Evolutionary conservation across 1,140 invertebrate genomes (phyloP).

Genomic region (Diachasmimorpha longicaudata): DNA sequence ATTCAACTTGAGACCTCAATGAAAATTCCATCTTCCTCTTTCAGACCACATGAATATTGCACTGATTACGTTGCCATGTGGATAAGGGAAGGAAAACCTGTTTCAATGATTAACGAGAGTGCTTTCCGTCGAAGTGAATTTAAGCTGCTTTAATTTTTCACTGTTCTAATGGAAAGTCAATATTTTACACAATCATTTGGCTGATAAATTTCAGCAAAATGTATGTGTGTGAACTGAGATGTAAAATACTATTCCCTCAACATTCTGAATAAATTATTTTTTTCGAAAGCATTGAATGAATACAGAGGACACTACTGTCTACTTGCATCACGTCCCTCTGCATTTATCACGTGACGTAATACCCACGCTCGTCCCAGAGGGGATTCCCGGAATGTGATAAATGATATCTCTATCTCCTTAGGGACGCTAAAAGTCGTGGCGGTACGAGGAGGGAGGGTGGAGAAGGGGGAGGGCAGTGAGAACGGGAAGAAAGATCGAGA

Average conservation of each 20-base stretch:
- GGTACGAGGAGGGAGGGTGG: too few relatives aligned
- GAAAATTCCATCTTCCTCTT: neutral
- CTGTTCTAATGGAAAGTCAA: too few relatives aligned
- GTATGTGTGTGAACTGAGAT: neutral
- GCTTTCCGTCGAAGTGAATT: too few relatives aligned
- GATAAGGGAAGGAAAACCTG: too few relatives aligned
- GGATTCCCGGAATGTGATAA: constrained; percentile 28
- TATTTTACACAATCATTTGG: too few relatives aligned
- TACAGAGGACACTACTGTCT: constrained; percentile 1
- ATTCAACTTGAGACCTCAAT: neutral
- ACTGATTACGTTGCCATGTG: too few relatives aligned
- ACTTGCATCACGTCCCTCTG: neutral
- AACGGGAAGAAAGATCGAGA: constrained; percentile 16
- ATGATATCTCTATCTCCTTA: constrained; percentile 27
- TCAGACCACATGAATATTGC: too few relatives aligned
- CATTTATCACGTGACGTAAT: constrained; percentile 21
- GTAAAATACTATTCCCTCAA: neutral
- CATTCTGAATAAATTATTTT: neutral
- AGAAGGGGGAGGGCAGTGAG: too few relatives aligned
- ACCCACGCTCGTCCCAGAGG: neutral
- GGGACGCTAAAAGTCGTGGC: constrained; percentile 16
- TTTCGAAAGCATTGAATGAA: neutral
- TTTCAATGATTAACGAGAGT: too few relatives aligned
- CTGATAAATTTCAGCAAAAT: neutral
- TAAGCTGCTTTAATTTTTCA: too few relatives aligned